These are phyloP conservation scores for Lepeophtheirus nordmannii DNA, from an alignment of 2,888 invertebrate genomes.

Conservation along the genomic window DNA sequence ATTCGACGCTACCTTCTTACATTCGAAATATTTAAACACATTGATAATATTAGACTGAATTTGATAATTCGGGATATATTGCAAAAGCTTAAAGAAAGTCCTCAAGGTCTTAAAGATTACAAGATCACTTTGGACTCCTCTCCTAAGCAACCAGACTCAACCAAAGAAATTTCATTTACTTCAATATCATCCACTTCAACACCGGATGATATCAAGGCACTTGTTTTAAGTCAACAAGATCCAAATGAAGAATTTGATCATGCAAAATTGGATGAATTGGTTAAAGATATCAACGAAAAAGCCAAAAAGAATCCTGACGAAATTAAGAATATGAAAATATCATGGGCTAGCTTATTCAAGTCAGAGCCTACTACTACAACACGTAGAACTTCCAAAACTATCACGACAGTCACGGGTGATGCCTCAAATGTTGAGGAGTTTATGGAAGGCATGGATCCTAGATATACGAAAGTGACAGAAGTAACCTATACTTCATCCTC, in stretches of 20 bases:
- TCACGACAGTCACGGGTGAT: neutral
- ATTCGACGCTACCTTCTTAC: neutral
- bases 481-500: neutral
- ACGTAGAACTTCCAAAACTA: neutral
- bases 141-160: neutral
- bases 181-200: neutral
- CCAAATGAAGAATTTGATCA: neutral
- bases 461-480: neutral
- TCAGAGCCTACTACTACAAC: neutral
- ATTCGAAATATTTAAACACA: neutral
- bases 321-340: neutral
- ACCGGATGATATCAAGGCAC: neutral
- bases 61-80: neutral
- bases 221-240: neutral
- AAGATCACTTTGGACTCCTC: neutral
- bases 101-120: slow-evolving; percentile 2
- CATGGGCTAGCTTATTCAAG: slow-evolving; percentile 1
- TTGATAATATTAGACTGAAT: neutral
- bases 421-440: neutral
- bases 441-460: neutral
- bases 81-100: neutral
- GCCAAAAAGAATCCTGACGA: neutral
- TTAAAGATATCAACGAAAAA: neutral
- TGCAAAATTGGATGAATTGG: neutral
- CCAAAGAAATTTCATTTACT: neutral